Evolutionary conservation across 2,797 vertebrate genomes (phyloP).

Genomic region (Rhinophrynus dorsalis): DNA sequence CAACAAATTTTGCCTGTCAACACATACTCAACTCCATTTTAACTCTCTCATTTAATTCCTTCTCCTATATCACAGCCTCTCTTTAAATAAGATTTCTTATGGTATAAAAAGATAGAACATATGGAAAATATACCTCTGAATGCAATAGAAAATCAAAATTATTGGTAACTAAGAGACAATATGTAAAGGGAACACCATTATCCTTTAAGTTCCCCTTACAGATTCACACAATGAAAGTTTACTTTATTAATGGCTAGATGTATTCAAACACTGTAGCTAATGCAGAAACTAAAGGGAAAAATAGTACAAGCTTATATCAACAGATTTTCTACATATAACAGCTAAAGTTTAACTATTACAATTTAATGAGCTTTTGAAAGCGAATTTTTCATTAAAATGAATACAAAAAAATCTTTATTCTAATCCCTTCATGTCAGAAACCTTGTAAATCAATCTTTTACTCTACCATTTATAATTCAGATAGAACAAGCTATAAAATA

Average conservation of each 20-base stretch:
- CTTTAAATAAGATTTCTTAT: too few species aligned
- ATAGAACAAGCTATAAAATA: constrained; percentile 6
- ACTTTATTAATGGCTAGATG: neutral
- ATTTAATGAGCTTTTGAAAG: neutral
- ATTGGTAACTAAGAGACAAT: too few species aligned
- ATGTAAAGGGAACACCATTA: too few species aligned
- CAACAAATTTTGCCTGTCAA: too few species aligned
- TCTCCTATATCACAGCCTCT: too few species aligned
- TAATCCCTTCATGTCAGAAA: neutral
- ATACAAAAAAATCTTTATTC: neutral
- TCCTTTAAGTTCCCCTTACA: too few species aligned
- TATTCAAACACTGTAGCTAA: neutral
- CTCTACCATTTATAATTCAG: neutral
- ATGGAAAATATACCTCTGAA: too few species aligned
- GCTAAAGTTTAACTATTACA: neutral
- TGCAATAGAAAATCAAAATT: too few species aligned
- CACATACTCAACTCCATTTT: too few species aligned
- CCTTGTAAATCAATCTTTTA: constrained; percentile 11
- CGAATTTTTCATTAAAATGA: neutral
- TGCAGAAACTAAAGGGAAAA: neutral
- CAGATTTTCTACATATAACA: neutral
- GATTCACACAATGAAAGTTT: too few species aligned
- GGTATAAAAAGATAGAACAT: too few species aligned
- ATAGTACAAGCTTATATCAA: neutral
- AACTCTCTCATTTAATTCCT: too few species aligned